Base-by-base conservation (phyloP, 2,888 invertebrate species). In the Heliconius charithonia region DNA sequence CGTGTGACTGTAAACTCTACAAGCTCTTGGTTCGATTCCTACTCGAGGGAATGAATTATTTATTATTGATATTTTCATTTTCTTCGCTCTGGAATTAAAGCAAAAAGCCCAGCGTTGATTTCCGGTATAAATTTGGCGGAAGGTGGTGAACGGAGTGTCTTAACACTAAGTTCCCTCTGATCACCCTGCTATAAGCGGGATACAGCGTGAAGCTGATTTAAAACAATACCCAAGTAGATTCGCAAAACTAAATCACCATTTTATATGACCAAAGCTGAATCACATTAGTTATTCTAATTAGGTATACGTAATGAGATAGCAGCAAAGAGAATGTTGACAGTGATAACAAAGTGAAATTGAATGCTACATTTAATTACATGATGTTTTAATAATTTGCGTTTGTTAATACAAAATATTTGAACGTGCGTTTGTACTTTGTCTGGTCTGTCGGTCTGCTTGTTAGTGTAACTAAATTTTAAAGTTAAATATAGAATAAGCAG, bases 211-310 rank as follows among this genome's bases (percentile, higher is more conserved):
- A 13, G 12, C 41, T 41, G 41, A 19, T 56, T 22, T 0, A 37
- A 72, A 62, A 72, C n/a, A 41, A n/a, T 41, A 37, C 10, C 37
- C 37, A n/a, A 66, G 29, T 59, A 37, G 51, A 79, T 72, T n/a
- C 16, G 41, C 76, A 59, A 72, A 79, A 72, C 62, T 59, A 59
- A 59, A 72, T 56, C 56, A 71, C 66, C 66, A 62, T 79, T 72
- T 72, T 51, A 67, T 73, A 79, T 73, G 79, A 59, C 75, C 77
- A 75, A 80, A 80, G 67, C 75, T 76, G 79, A 29, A 62, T 71
- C 76, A 59, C 76, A 79, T 81, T 77, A 79, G 75, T 77, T 77
- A 81, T 79, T 81, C 79, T 81, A 81, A 81, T 81, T 79, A 78
- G 73, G 27, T 78, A 71, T 77, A 76, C 76, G 45, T 79, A 74